Evolutionary conservation across 1,140 invertebrate genomes (phyloP), one percentile per base, ranked within the genome.

Genomic region (Caerostris darwini): DNA sequence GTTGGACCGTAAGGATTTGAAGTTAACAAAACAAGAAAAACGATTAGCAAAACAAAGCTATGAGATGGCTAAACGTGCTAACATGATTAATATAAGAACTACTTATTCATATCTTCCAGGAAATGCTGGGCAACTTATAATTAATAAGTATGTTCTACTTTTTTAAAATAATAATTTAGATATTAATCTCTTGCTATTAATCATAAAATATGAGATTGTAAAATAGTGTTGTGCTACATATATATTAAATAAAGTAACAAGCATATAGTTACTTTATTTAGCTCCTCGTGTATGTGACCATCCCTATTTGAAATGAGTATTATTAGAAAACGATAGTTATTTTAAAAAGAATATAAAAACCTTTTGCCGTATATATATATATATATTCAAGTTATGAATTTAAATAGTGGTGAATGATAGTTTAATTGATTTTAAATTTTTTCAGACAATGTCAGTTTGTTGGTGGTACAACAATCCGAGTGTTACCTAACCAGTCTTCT

Each of bases 1-100:
- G 7, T 98, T 99, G 3, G 99, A 99, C 96, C 97, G 98, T 59
- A 99, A 99, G 95, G 99, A 99, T 95, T 98, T 99, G 95, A 98
- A 99, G 95, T 96, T 99, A 14, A 99, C 98, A 3, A 98, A 98
- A 95, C 98, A 98, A 56, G 99, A 99, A 96, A 99, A 99, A 96
- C 96, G 98, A 95, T 96, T 99, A 81, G 99, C 99, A 0, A 98
- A 99, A 95, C 97, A 98, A 95, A 98, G 98, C 95, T 99, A 99
- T 95, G 98, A 99, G 95, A 96, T 94, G 81, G 94, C 95, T 64
- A 95, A 95, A 90, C 83, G 94, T 59, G 93, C 89, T 14, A 95
- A 92, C 90, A 94, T 94, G 93, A 87, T 92, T 50, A 94, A 94
- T 17, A 94, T 94, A 19, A 86, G 93, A 34, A 94, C 93, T 17